A percentile compares a stretch with the other conserved stretches of the same genome.
Evolutionary conservation across 1,140 invertebrate genomes (phyloP).

Genomic region (Bombus pyrosoma): DNA sequence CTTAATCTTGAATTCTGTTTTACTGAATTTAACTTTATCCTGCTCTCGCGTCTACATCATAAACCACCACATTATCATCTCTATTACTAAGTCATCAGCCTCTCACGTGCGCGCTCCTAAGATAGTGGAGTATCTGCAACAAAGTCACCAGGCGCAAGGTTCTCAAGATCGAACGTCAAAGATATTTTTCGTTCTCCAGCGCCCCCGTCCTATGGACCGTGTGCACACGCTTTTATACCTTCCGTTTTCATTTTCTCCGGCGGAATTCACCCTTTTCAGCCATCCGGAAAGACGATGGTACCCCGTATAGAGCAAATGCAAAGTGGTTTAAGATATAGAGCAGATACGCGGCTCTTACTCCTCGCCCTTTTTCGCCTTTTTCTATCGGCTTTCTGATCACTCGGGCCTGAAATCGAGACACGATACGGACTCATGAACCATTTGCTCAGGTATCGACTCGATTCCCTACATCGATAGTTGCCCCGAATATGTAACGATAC

Average conservation of each 20-base stretch:
- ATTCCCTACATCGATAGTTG: background rate
- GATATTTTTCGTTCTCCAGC: constrained; percentile 28
- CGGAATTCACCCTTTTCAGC: background rate
- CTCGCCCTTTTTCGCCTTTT: background rate
- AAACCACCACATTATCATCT: background rate
- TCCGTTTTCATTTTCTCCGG: constrained; percentile 27
- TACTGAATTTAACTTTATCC: no score
- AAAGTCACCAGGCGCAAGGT: background rate
- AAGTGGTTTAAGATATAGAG: constrained; percentile 31
- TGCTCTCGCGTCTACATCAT: background rate
- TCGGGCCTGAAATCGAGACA: constrained; percentile 45
- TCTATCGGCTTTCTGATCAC: constrained; percentile 35
- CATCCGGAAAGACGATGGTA: background rate
- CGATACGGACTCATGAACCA: constrained; percentile 25
- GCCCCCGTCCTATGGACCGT: background rate
- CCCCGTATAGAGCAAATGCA: background rate
- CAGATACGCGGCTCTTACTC: background rate
- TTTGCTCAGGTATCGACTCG: constrained; percentile 25
- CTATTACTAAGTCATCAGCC: background rate
- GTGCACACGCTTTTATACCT: constrained; percentile 27
- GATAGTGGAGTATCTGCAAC: background rate
- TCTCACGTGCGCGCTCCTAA: background rate
- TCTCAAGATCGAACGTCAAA: constrained; percentile 38
- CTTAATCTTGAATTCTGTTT: no score
- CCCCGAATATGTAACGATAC: constrained; percentile 27